Evolutionary conservation across 2,797 vertebrate genomes (phyloP).

Genomic region (Danio choprae): DNA sequence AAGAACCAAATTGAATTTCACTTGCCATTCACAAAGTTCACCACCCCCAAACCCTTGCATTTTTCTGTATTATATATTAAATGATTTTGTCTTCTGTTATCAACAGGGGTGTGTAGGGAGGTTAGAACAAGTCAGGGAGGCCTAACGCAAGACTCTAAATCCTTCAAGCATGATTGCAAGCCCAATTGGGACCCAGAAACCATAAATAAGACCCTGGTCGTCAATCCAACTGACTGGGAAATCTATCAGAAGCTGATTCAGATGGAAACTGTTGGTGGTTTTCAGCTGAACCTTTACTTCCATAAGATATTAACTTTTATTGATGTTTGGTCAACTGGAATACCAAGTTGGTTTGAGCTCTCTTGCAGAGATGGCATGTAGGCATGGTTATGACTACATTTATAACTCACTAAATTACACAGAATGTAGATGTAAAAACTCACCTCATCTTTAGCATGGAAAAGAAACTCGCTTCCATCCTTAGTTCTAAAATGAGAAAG

Average conservation of each 20-base stretch:
- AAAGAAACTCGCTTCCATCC: slow-evolving; percentile 92
- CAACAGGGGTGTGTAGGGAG: no score
- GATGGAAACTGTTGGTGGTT: neutral
- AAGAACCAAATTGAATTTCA: no score
- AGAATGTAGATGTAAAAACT: slow-evolving; percentile 53
- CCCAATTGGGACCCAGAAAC: no score
- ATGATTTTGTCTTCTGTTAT: no score
- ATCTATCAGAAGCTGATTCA: neutral
- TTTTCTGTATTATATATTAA: neutral
- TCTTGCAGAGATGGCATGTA: neutral
- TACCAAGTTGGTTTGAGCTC: neutral
- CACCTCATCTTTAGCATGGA: slow-evolving; percentile 96
- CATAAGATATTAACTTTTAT: no score
- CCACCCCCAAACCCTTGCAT: neutral
- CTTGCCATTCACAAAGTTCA: neutral
- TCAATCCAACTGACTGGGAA: neutral
- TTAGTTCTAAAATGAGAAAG: slow-evolving; percentile 80
- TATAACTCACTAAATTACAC: neutral
- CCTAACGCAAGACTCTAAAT: no score
- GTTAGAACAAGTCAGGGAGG: no score
- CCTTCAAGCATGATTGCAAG: no score
- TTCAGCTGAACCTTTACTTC: neutral
- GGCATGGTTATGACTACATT: neutral
- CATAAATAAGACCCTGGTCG: no score
- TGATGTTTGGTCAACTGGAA: neutral